phyloP scores from a whole-genome alignment of 1,140 invertebrate genomes.

The Drosophila busckii region DNA sequence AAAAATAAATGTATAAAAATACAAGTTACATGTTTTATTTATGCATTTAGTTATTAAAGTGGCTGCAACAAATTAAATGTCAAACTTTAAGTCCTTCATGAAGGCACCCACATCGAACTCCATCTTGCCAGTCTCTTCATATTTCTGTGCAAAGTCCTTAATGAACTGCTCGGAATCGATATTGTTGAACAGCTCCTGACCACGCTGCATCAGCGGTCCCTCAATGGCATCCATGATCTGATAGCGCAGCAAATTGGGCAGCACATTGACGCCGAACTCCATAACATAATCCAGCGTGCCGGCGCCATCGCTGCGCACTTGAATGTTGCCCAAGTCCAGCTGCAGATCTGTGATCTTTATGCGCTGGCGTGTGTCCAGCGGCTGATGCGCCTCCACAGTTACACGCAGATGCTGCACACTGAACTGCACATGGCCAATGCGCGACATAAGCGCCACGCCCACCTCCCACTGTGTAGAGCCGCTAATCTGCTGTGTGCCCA shows the following conservation, averaged over 20 bases:
- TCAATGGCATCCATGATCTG: slow-evolving; percentile 91
- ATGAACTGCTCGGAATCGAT: slow-evolving; percentile 87
- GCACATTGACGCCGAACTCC: slow-evolving; percentile 87
- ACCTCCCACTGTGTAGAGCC: slow-evolving; percentile 89
- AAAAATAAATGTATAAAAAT: no score
- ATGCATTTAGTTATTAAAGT: no score
- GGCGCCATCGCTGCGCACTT: slow-evolving; percentile 86
- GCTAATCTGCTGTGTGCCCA: slow-evolving; percentile 88
- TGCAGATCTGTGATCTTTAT: slow-evolving; percentile 86
- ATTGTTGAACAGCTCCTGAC: slow-evolving; percentile 84
- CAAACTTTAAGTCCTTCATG: no score
- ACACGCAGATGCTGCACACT: slow-evolving; percentile 87
- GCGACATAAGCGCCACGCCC: slow-evolving; percentile 83
- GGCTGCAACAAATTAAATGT: no score
- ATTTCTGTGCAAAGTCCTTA: slow-evolving; percentile 83
- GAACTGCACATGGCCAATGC: slow-evolving; percentile 86
- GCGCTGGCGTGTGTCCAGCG: slow-evolving; percentile 86
- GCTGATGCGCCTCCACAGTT: slow-evolving; percentile 84
- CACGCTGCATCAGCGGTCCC: slow-evolving; percentile 84
- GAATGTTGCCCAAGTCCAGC: slow-evolving; percentile 90
- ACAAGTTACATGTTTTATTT: no score
- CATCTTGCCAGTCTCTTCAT: slow-evolving; percentile 81
- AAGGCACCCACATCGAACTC: slow-evolving; percentile 61
- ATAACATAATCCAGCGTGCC: slow-evolving; percentile 89
- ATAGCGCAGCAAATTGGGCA: slow-evolving; percentile 90